Percentiles rank a stretch among this genome's conserved stretches.
phyloP scores from a whole-genome alignment of 1,140 invertebrate species.

The Thaumetopoea pityocampa region DNA sequence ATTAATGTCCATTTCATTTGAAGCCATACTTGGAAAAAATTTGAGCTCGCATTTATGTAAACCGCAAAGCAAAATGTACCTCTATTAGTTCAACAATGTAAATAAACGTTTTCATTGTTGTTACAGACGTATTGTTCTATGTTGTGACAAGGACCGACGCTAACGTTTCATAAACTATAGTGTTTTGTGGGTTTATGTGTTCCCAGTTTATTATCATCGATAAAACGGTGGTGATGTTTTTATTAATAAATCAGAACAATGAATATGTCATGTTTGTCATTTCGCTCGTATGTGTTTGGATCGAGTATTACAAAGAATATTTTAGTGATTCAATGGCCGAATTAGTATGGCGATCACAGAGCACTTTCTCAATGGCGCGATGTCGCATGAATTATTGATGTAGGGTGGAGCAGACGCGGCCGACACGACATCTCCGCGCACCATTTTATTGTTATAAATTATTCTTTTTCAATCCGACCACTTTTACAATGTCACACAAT shows the following conservation, averaged over 20 bases:
- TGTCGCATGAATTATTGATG: conserved; percentile 68
- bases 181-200: background rate
- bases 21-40: conserved; percentile 1
- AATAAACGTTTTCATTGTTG: conserved; percentile 19
- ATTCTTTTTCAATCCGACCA: conserved; percentile 34
- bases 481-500: conserved; percentile 29
- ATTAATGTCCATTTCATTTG: background rate
- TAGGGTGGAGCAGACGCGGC: conserved; percentile 24
- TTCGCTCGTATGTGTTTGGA: conserved; percentile 20
- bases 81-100: conserved; percentile 10
- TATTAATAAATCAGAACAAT: conserved; percentile 4
- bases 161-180: conserved; percentile 8
- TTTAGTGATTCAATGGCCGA: conserved; percentile 49
- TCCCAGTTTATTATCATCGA: conserved; percentile 16
- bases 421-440: conserved; percentile 32
- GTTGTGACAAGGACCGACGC: conserved; percentile 8
- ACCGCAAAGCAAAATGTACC: no score
- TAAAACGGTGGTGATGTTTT: conserved; percentile 14
- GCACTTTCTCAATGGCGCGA: conserved; percentile 71
- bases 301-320: conserved; percentile 33
- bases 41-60: no score
- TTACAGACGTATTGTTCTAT: conserved; percentile 27
- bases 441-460: conserved; percentile 49
- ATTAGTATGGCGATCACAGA: conserved; percentile 70
- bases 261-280: conserved; percentile 15